Evolutionary conservation across 2,888 invertebrate species (phyloP).

Genomic region (Notodonta dromedarius): DNA sequence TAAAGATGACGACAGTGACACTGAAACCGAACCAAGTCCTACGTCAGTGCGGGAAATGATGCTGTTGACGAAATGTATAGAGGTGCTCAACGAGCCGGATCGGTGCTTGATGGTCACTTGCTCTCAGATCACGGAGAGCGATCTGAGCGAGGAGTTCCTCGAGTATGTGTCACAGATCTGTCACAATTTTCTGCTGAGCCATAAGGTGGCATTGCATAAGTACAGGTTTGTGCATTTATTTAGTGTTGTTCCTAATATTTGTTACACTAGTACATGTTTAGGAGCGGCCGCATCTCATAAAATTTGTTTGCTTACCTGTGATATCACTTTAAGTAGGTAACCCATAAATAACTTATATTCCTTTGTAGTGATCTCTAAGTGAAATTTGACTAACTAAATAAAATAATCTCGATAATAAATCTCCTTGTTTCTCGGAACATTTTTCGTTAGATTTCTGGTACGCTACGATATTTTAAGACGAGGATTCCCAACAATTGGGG

Average conservation of each 20-base stretch:
- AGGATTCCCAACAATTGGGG: too few relatives aligned
- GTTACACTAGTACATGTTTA: too few relatives aligned
- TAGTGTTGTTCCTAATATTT: too few relatives aligned
- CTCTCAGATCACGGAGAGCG: constrained; percentile 78
- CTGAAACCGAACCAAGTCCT: constrained; percentile 79
- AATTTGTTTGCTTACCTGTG: too few relatives aligned
- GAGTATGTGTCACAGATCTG: constrained; percentile 90
- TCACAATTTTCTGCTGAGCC: constrained; percentile 92
- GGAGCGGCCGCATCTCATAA: too few relatives aligned
- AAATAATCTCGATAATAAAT: too few relatives aligned
- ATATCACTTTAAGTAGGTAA: too few relatives aligned
- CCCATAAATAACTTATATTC: too few relatives aligned
- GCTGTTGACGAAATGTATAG: constrained; percentile 84
- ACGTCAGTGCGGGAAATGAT: constrained; percentile 75
- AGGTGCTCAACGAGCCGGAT: constrained; percentile 86
- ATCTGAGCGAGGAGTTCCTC: constrained; percentile 83
- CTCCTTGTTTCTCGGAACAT: too few relatives aligned
- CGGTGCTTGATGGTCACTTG: constrained; percentile 70
- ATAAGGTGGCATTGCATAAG: constrained; percentile 92
- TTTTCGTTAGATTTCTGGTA: too few relatives aligned
- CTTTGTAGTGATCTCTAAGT: background rate
- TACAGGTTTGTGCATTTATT: constrained; percentile 85
- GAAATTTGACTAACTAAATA: too few relatives aligned
- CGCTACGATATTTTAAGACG: too few relatives aligned
- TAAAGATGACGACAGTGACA: constrained; percentile 85